Evolutionary conservation across 2,888 invertebrate genomes (phyloP).

Genomic region (Hyposoter didymator): DNA sequence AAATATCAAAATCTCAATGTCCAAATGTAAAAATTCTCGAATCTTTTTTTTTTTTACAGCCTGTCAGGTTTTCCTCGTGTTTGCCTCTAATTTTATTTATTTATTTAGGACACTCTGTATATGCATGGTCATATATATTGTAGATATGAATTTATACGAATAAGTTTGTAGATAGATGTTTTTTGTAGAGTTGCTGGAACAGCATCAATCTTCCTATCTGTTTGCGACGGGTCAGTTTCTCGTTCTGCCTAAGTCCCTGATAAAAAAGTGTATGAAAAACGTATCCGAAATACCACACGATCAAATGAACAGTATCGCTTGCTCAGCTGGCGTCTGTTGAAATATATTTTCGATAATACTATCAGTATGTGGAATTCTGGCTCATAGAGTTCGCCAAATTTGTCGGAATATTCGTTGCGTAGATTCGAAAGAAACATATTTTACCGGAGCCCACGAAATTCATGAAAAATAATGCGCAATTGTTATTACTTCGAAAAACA

Average conservation of each 20-base stretch:
- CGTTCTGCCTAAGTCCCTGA: background rate
- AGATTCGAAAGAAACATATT: background rate
- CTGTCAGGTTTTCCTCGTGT: background rate
- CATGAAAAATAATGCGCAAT: background rate
- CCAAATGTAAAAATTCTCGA: background rate
- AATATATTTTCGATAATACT: conserved; percentile 8
- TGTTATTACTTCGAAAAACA: background rate
- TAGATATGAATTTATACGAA: background rate
- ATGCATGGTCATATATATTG: background rate
- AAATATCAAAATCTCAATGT: background rate
- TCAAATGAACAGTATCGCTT: conserved; percentile 22
- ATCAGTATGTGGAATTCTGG: conserved; percentile 9
- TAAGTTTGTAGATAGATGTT: background rate
- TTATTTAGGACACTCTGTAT: background rate
- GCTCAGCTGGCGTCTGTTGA: conserved; percentile 21
- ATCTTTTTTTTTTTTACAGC: background rate
- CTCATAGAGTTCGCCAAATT: background rate
- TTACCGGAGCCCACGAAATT: background rate
- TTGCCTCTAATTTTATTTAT: no score
- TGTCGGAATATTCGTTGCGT: background rate
- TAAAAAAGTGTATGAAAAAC: background rate
- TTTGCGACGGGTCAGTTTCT: conserved; percentile 37
- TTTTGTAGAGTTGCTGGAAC: background rate
- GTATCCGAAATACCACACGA: conserved; percentile 4
- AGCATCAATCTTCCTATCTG: conserved; percentile 5